Evolutionary conservation across 1,140 invertebrate genomes (phyloP), one percentile per base, ranked within the genome.

Genomic region (Pollicipes pollicipes): DNA sequence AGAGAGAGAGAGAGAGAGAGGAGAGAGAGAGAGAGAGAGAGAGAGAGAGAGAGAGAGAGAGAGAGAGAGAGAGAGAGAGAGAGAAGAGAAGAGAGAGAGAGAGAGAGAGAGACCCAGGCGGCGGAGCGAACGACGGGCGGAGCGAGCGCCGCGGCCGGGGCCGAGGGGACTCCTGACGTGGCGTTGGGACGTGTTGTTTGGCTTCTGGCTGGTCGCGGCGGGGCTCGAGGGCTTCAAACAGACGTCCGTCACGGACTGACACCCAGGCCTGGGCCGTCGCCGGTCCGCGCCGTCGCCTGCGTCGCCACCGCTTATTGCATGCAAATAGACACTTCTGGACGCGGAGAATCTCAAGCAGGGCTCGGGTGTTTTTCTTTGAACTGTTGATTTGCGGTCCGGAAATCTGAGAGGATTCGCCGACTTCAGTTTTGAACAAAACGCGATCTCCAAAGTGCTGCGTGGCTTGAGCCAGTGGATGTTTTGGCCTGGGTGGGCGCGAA

Each of bases 1-100:
- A 68, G 66, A 68, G 66, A 68, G 66, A 68, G 66, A 68, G 66
- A 68, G 66, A 68, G 66, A 68, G 66, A 68, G 66, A 68, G 66
- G 13, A 58, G 21, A 24, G 13, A 58, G 45, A 58, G 13, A 58
- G 45, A 3, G 13, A 21, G 45, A 58, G 45, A 67, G 66, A 16
- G 16, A 16, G 66, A 16, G 16, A 16, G 66, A 16, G 16, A 16
- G 66, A 67, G 66, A 4, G 66, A 16, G 16, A 16, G 66, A 16
- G 66, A 67, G 66, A 16, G 16, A 16, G 66, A 67, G 66, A 68
- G 66, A 68, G 66, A 68, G 66, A 68, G 66, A 68, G 66, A 68
- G 66, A 68, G 66, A 68, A 16, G 16, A 16, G 16, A 16, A 68
- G 66, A 68, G 66, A 68, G 66, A 68, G 66, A 68, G 66, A 68